These are phyloP conservation scores for Phrynocephalus vlangalii DNA, from an alignment of 2,797 vertebrate species.

Conservation along the genomic window DNA sequence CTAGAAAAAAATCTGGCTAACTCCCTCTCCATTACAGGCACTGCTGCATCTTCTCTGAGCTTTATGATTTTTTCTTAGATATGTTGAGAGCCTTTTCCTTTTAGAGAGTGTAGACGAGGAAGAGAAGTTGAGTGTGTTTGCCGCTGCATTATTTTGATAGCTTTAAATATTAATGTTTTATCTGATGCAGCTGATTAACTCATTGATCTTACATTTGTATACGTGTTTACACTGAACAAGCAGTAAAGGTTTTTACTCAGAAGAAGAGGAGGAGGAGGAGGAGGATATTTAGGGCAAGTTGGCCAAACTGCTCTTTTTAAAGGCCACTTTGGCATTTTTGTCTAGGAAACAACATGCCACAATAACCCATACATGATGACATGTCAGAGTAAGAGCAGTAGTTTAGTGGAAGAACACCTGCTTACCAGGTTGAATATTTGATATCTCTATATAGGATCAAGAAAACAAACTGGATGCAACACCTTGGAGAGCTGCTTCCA, in stretches of 20 bases:
- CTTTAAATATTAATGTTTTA: background rate
- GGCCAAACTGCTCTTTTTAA: slow-evolving; percentile 37
- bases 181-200: background rate
- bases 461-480: background rate
- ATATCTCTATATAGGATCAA: background rate
- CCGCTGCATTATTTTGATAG: background rate
- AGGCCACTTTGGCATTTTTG: slow-evolving; percentile 52
- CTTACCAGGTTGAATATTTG: too few relatives aligned
- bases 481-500: background rate
- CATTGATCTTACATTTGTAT: background rate
- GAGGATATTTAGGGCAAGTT: slow-evolving; percentile 7
- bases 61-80: background rate
- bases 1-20: too few relatives aligned
- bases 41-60: background rate
- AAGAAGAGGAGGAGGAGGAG: accelerated
- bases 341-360: background rate
- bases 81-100: background rate
- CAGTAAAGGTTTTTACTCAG: background rate
- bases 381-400: background rate
- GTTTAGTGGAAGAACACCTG: background rate
- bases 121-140: background rate
- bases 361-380: background rate
- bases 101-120: background rate
- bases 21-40: background rate
- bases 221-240: background rate